Percentiles rank a stretch among this genome's conserved stretches.
Evolutionary conservation across 1,140 invertebrate species (phyloP).

Genomic region (Drosophila mojavensis): DNA sequence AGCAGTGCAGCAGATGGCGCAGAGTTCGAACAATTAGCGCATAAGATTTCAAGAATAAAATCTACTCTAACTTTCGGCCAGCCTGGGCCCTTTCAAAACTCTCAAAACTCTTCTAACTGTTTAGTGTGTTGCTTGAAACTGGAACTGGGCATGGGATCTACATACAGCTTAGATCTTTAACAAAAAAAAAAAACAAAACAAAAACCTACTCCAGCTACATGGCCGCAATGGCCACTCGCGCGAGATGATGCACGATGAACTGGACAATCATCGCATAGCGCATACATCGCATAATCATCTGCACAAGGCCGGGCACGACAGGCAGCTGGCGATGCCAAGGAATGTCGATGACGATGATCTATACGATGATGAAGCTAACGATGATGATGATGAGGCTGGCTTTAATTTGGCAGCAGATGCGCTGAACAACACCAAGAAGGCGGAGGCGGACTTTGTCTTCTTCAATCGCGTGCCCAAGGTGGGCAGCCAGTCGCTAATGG

Average conservation of each 20-base stretch:
- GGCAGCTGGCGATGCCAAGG: conserved; percentile 51
- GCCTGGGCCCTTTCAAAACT: conserved; percentile 36
- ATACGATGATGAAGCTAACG: conserved; percentile 20
- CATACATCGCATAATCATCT: conserved; percentile 46
- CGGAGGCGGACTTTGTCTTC: conserved; percentile 90
- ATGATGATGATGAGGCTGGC: conserved; percentile 7
- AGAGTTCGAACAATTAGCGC: conserved; percentile 66
- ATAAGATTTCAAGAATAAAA: conserved; percentile 40
- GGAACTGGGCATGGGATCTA: background rate
- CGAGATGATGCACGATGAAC: background rate
- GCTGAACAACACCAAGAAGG: conserved; percentile 91
- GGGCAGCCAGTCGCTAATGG: conserved; percentile 94
- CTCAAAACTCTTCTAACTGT: conserved; percentile 8
- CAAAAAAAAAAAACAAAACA: background rate
- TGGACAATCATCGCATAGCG: conserved; percentile 27
- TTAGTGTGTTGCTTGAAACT: conserved; percentile 26
- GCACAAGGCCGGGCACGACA: conserved; percentile 50
- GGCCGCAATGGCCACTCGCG: conserved; percentile 57
- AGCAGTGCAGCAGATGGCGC: conserved; percentile 85
- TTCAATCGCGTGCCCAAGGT: conserved; percentile 96
- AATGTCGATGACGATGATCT: conserved; percentile 27
- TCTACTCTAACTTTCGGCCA: conserved; percentile 48
- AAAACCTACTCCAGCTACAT: conserved; percentile 39
- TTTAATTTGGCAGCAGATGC: conserved; percentile 54
- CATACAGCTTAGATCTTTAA: conserved; percentile 26